These are phyloP conservation scores for Drosophila barbarae DNA, from an alignment of 2,888 invertebrate species.

Conservation along the genomic window DNA sequence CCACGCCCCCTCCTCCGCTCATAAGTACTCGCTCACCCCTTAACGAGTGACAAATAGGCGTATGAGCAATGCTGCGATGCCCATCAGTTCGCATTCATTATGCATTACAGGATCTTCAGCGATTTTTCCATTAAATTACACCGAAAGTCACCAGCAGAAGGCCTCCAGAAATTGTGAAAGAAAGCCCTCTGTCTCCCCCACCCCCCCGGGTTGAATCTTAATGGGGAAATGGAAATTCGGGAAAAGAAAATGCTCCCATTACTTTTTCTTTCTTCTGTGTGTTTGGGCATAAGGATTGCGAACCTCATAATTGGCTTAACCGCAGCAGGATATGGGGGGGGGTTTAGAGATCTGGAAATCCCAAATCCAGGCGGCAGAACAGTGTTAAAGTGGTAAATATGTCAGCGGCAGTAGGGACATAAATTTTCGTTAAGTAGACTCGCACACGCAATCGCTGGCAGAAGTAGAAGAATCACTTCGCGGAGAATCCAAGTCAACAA, in stretches of 20 bases:
- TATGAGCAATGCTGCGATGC: constrained; percentile 42
- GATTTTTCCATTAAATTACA: constrained; percentile 70
- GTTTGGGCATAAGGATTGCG: constrained; percentile 12
- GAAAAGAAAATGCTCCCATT: constrained; percentile 21
- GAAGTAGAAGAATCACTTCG: constrained; percentile 23
- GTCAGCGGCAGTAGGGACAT: constrained; percentile 71
- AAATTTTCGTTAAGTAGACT: constrained; percentile 75
- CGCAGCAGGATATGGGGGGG: constrained; percentile 1
- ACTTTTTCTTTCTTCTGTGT: not conserved
- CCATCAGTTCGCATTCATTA: constrained; percentile 63
- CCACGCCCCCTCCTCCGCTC: not conserved
- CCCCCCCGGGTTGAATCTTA: constrained; percentile 6
- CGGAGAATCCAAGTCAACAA: constrained; percentile 7
- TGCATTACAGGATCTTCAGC: constrained; percentile 63
- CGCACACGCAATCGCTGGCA: constrained; percentile 62
- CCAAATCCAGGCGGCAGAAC: constrained; percentile 7
- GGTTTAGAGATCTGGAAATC: not conserved
- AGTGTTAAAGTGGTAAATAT: constrained; percentile 75
- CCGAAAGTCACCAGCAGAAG: constrained; percentile 46
- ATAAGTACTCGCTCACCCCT: not conserved
- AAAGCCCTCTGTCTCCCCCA: not conserved
- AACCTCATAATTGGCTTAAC: constrained; percentile 35
- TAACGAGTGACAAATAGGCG: constrained; percentile 62
- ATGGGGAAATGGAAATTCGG: constrained; percentile 33
- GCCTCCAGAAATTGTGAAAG: not conserved